Evolutionary conservation across 2,888 invertebrate species (phyloP).

Genomic region (Bellardia pandia): DNA sequence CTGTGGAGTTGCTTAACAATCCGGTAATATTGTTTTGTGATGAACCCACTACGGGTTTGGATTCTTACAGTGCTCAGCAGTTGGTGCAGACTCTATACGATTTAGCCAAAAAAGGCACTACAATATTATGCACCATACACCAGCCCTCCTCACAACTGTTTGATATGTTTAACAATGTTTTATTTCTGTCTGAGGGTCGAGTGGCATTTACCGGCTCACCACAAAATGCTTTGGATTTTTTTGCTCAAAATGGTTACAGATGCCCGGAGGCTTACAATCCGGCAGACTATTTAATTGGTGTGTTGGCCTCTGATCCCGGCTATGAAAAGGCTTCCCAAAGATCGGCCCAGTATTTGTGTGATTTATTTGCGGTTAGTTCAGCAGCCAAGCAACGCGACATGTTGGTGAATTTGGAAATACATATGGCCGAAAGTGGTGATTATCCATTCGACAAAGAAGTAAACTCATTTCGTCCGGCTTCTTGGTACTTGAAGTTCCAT

Average conservation of each 20-base stretch:
- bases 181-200: slow-evolving; percentile 94
- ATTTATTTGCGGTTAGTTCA: slow-evolving; percentile 91
- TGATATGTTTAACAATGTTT: slow-evolving; percentile 91
- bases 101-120: slow-evolving; percentile 91
- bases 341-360: slow-evolving; percentile 90
- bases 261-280: slow-evolving; percentile 94
- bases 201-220: slow-evolving; percentile 93
- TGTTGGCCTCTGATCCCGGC: slow-evolving; percentile 91
- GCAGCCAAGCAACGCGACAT: slow-evolving; percentile 91
- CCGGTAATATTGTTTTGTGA: slow-evolving; percentile 97
- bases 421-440: slow-evolving; percentile 86
- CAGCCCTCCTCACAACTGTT: slow-evolving; percentile 96
- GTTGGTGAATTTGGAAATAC: slow-evolving; percentile 89
- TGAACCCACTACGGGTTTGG: slow-evolving; percentile 97
- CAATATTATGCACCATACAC: slow-evolving; percentile 96
- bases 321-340: slow-evolving; percentile 89
- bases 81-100: slow-evolving; percentile 89
- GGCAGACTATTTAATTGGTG: slow-evolving; percentile 94
- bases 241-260: slow-evolving; percentile 90
- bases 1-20: slow-evolving; percentile 94
- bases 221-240: slow-evolving; percentile 87
- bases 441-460: slow-evolving; percentile 82
- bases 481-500: slow-evolving; percentile 89
- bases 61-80: slow-evolving; percentile 96
- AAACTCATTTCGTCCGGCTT: slow-evolving; percentile 85